Evolutionary conservation across 2,113 vertebrate genomes (phyloP).

Genomic region (Sitta europaea): DNA sequence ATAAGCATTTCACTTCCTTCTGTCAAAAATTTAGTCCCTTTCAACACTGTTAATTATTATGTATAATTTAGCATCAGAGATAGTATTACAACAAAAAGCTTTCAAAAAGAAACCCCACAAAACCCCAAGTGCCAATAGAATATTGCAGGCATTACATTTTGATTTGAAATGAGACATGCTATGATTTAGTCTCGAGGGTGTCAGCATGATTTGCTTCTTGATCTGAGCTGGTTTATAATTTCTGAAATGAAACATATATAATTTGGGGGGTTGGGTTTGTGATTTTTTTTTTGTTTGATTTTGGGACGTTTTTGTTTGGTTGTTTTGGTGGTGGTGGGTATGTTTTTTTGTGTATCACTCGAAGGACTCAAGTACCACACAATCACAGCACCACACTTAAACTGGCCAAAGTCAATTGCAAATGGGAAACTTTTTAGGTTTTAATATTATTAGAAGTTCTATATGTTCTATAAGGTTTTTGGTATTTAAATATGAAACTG

Average conservation of each 20-base stretch:
- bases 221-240: neutral
- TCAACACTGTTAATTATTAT: neutral
- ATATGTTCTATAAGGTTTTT: neutral
- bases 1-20: neutral
- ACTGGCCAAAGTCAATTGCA: neutral
- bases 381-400: neutral
- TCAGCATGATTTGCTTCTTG: neutral
- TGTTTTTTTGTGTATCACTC: neutral
- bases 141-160: neutral
- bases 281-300: neutral
- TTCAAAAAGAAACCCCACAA: accelerated
- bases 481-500: neutral
- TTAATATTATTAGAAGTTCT: neutral
- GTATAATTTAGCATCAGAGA: neutral
- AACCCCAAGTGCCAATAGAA: neutral
- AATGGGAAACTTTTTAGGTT: neutral
- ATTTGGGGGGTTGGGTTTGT: neutral
- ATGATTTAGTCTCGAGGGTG: neutral
- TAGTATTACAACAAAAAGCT: neutral
- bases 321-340: neutral
- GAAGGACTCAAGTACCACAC: neutral
- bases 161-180: neutral
- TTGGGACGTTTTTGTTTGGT: neutral
- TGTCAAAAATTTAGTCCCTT: neutral
- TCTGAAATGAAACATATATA: neutral